These are phyloP conservation scores for Melipona quadrifasciata DNA, from an alignment of 1,140 invertebrate species.

Conservation along the genomic window DNA sequence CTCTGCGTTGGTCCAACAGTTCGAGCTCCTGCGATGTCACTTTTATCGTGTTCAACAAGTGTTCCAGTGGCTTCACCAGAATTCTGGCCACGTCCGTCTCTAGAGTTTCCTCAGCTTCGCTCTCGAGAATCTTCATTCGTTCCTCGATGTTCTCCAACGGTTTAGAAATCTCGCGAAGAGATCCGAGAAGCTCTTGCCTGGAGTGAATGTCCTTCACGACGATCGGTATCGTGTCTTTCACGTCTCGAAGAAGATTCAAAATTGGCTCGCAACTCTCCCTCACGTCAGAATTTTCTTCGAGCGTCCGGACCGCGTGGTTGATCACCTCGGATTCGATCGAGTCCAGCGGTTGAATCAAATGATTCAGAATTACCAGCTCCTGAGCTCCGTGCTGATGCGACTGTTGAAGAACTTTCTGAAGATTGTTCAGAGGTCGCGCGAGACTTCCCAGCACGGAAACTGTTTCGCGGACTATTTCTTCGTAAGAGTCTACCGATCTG, in stretches of 20 bases:
- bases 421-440: constrained; percentile 62
- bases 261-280: constrained; percentile 52
- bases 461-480: constrained; percentile 26
- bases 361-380: constrained; percentile 69
- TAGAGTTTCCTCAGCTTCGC: constrained; percentile 59
- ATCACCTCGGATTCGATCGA: constrained; percentile 65
- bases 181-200: constrained; percentile 63
- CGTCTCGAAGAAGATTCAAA: constrained; percentile 57
- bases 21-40: constrained; percentile 29
- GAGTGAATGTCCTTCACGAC: constrained; percentile 63
- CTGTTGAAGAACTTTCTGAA: constrained; percentile 60
- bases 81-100: constrained; percentile 70
- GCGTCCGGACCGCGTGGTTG: constrained; percentile 50
- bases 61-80: constrained; percentile 60
- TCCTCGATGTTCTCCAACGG: constrained; percentile 68
- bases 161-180: constrained; percentile 65
- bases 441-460: constrained; percentile 55
- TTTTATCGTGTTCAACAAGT: constrained; percentile 45
- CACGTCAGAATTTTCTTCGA: not conserved
- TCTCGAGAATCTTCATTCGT: constrained; percentile 63
- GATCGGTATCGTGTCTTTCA: constrained; percentile 63
- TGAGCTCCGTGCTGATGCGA: constrained; percentile 60
- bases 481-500: not conserved
- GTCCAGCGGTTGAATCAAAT: constrained; percentile 61
- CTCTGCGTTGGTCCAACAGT: constrained; percentile 47